Evolutionary conservation across 2,113 vertebrate species (phyloP).

Genomic region (Emydocephalus ijimae): DNA sequence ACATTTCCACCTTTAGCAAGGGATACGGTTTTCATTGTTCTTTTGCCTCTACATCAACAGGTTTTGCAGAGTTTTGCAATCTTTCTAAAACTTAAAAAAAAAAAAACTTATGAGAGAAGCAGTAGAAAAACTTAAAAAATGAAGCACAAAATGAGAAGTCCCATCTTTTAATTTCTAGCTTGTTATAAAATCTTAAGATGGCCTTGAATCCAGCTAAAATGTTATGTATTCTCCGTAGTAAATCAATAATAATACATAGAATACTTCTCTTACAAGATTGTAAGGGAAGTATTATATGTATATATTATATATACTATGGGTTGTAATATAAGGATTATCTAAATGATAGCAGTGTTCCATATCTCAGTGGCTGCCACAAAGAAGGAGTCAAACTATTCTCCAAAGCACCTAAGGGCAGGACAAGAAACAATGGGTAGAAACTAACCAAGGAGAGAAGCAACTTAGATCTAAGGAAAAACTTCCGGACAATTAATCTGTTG

Average conservation of each 20-base stretch:
- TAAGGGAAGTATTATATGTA: background rate
- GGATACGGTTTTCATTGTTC: background rate
- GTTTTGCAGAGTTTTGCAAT: background rate
- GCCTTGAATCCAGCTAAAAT: background rate
- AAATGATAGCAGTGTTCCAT: too few relatives aligned
- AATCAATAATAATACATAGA: background rate
- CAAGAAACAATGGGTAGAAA: too few relatives aligned
- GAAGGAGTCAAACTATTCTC: too few relatives aligned
- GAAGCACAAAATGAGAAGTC: background rate
- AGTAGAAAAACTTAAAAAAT: background rate
- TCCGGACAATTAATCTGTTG: too few relatives aligned
- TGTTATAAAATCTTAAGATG: background rate
- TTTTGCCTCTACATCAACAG: background rate
- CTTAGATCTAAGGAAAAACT: too few relatives aligned
- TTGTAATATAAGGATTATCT: too few relatives aligned
- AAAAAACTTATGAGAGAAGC: background rate
- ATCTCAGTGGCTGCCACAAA: too few relatives aligned
- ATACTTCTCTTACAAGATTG: background rate
- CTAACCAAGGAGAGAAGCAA: too few relatives aligned
- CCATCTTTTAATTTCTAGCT: background rate
- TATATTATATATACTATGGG: background rate
- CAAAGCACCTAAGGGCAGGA: too few relatives aligned
- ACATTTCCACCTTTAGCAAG: constrained; percentile 41
- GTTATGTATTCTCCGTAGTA: background rate
- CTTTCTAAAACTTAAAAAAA: background rate